Evolutionary conservation across 2,888 invertebrate species (phyloP), one percentile per base, ranked within the genome.

Genomic region (Eueremaeus valkanovi): DNA sequence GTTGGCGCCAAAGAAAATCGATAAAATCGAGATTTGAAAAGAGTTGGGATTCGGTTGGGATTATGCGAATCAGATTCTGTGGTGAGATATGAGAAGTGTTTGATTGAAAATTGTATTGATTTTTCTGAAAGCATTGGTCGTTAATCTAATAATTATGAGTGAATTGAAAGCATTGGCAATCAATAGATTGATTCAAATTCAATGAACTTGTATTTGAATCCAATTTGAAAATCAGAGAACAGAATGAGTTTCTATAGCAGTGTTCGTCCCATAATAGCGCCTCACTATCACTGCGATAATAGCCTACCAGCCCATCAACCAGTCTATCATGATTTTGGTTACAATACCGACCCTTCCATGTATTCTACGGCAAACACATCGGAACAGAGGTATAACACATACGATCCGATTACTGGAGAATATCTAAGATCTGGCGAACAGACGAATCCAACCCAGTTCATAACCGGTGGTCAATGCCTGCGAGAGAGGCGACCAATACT

Each of bases 321-420:
- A 13, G 24, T 21, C 5, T 6, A 24, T 58, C 21, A 58, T 6
- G 24, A 49, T 49, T 11, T 5, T 49, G n/a, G n/a, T 13, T 5
- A 8, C n/a, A 49, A 51, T 18, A 16, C 61, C 8, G 27, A 51
- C 51, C 27, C 3, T 68, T 5, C 21, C 8, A 16, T 36, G 36
- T 18, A 18, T 21, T 61, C 66, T 21, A 21, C 24, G 29, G 21
- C 6, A 27, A 16, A 9, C 18, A 13, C 8, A n/a, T 9, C 11
- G 72, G 21, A 29, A 70, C 29, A 29, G 24, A 16, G 6, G 16
- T n/a, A 18, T 36, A 58, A 42, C 21, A 36, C 40, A 49, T 74
- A 74, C 27, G 74, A 74, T 33, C 74, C 66, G 1, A 74, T 68
- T 31, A 74, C 74, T 27, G 74, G 74, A 27, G 74, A 74, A 68